Conservation (phyloP, 2,888 invertebrate genomes). For the Odiellus spinosus region DNA sequence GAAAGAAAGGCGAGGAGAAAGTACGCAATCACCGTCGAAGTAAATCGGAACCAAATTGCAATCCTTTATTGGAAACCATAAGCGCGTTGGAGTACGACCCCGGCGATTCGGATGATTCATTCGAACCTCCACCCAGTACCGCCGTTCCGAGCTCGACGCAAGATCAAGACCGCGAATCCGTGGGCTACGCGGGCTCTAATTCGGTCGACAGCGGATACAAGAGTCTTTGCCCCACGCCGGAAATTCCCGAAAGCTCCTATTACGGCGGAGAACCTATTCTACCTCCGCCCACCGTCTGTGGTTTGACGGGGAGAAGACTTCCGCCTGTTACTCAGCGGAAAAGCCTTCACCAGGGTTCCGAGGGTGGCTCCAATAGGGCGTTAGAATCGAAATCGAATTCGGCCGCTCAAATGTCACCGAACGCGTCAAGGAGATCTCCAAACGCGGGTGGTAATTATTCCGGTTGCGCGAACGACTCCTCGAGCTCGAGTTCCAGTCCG, state of each 20-base stretch:
- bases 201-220: constrained; percentile 29
- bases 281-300: too few species aligned
- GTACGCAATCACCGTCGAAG: not conserved
- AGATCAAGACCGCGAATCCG: constrained; percentile 24
- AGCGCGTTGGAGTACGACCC: constrained; percentile 23
- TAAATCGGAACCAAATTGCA: constrained; percentile 9
- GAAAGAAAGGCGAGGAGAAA: not conserved
- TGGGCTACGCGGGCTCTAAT: constrained; percentile 28
- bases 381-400: too few species aligned
- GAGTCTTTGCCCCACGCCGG: constrained; percentile 28
- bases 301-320: constrained; percentile 6
- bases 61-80: constrained; percentile 29
- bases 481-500: constrained; percentile 6
- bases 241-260: constrained; percentile 23
- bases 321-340: not conserved
- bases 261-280: constrained; percentile 20
- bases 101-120: constrained; percentile 23
- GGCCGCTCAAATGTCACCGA: too few species aligned
- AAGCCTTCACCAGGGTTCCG: constrained; percentile 14
- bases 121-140: constrained; percentile 16
- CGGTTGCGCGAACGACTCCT: constrained; percentile 12
- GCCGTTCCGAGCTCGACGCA: constrained; percentile 9
- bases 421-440: too few species aligned
- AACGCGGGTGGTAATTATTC: constrained; percentile 19
- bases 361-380: too few species aligned